Evolutionary conservation across 2,797 vertebrate genomes (phyloP).

Genomic region (Denticeps clupeoides): DNA sequence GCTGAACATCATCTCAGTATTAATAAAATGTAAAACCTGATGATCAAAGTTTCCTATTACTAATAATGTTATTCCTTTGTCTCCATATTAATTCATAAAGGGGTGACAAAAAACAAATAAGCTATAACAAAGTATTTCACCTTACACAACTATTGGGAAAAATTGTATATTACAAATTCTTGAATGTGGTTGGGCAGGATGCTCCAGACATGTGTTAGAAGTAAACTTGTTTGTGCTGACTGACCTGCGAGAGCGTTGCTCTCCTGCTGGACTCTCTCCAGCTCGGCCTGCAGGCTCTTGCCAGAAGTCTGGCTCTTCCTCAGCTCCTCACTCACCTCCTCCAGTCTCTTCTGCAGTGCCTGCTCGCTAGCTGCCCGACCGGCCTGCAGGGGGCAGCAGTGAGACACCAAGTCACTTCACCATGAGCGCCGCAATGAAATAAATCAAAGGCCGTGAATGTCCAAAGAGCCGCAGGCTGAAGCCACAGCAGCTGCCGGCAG

Average conservation of each 20-base stretch:
- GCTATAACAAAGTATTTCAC: too few relatives aligned
- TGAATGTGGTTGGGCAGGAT: background rate
- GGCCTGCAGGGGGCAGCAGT: constrained; percentile 44
- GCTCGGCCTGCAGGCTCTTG: constrained; percentile 56
- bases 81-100: too few relatives aligned
- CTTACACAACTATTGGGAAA: too few relatives aligned
- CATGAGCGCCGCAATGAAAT: background rate
- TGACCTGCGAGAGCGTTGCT: constrained; percentile 65
- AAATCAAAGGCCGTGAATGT: background rate
- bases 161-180: too few relatives aligned
- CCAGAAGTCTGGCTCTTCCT: constrained; percentile 66
- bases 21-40: too few relatives aligned
- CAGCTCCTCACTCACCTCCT: constrained; percentile 80
- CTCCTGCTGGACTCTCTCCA: constrained; percentile 70
- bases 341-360: constrained; percentile 70
- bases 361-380: constrained; percentile 67
- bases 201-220: background rate
- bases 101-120: too few relatives aligned
- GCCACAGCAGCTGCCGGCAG: too few relatives aligned
- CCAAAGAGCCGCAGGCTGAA: too few relatives aligned
- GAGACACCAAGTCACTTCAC: background rate
- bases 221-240: constrained; percentile 17
- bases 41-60: too few relatives aligned
- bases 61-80: too few relatives aligned
- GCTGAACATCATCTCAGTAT: constrained; percentile 17